Evolutionary conservation across 2,888 invertebrate genomes (phyloP).

Genomic region (Belgica antarctica): DNA sequence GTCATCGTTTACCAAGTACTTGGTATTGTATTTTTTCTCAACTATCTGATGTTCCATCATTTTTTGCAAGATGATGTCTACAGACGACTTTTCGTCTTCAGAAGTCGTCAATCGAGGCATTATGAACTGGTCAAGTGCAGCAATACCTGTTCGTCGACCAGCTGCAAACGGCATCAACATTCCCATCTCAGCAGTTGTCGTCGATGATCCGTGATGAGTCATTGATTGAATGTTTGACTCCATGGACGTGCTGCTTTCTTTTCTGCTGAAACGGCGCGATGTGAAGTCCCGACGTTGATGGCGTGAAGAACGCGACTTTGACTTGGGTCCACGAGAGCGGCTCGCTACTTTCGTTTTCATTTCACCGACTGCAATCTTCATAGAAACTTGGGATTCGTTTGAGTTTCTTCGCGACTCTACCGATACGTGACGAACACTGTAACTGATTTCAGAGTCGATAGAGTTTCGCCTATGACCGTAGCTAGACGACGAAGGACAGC

Average conservation of each 20-base stretch:
- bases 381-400: constrained; percentile 77
- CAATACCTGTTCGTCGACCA: constrained; percentile 31
- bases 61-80: constrained; percentile 51
- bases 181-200: constrained; percentile 24
- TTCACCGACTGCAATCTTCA: constrained; percentile 78
- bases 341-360: constrained; percentile 69
- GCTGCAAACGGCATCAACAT: constrained; percentile 19
- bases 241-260: constrained; percentile 74
- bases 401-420: constrained; percentile 85
- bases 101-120: constrained; percentile 54
- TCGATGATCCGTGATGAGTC: constrained; percentile 47
- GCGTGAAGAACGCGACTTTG: constrained; percentile 45
- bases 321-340: constrained; percentile 53
- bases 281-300: constrained; percentile 52
- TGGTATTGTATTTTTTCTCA: too few species aligned
- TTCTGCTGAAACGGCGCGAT: constrained; percentile 50
- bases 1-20: too few species aligned
- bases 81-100: constrained; percentile 53
- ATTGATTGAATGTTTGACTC: constrained; percentile 66
- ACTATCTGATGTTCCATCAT: too few species aligned
- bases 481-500: constrained; percentile 56
- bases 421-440: constrained; percentile 76
- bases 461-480: constrained; percentile 63
- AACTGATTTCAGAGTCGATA: constrained; percentile 68
- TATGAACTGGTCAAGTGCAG: constrained; percentile 51